Base-by-base conservation (phyloP, 2,888 invertebrate genomes). In the Agrotis segetum region DNA sequence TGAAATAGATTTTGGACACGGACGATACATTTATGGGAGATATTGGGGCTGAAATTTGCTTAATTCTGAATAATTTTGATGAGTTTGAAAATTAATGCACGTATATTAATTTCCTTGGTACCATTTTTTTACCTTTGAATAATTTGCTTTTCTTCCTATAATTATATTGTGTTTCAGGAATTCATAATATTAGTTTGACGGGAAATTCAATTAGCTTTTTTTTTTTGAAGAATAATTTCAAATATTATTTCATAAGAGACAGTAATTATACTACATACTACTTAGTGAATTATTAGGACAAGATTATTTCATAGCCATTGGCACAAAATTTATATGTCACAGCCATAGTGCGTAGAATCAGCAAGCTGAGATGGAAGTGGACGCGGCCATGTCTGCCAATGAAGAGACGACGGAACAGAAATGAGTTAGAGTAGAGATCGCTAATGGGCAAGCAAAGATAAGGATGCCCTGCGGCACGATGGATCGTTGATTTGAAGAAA, bases 1-100 rank as follows among this genome's bases (percentile, higher is more conserved):
- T 66, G 50, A 73, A 77, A 83, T 82, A 71, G 73, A 77, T 79
- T 74, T 69, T 62, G 71, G 52, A 55, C 56, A 61, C 44, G 49
- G 52, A 62, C 46, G 53, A 70, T 67, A 59, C 59, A 59, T 64
- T 40, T 60, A 56, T 58, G 61, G 69, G 65, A 67, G 58, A 47
- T 53, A 9, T 74, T 78, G 21, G 52, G 56, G 64, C 60, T 68
- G 40, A 73, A 74, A 67, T 82, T 69, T 65, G 72, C 62, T 66
- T 21, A 71, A 64, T 50, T 63, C 29, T 29, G 56, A 50, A 66
- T 74, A 62, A 61, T 62, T 72, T 69, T 56, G 50, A 79, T 76
- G 63, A 50, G 55, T 53, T 63, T 66, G 13, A 52, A 59, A 74
- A 29, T 53, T 47, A 52, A 21, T 52, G 4, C n/a, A 4, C 21